Percentiles rank a stretch among this genome's conserved stretches.
These are phyloP conservation scores for Sycophila sp. DNA, from an alignment of 1,140 invertebrate species.

Conservation along the genomic window DNA sequence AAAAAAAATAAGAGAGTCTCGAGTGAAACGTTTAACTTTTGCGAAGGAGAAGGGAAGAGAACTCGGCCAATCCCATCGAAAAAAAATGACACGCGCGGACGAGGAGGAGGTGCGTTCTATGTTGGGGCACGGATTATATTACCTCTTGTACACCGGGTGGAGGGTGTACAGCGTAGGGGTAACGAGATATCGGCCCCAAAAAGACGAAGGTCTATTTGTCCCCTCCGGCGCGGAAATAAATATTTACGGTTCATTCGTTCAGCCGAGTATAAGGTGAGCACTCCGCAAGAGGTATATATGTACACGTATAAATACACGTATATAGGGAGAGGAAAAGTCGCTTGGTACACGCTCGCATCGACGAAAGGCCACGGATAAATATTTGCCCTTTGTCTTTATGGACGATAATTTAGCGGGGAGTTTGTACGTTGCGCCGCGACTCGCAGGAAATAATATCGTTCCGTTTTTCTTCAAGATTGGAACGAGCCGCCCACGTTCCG, in stretches of 20 bases:
- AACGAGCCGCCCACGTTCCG: too few relatives aligned
- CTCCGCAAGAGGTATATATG: too few relatives aligned
- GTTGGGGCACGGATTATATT: background rate
- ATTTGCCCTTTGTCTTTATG: background rate
- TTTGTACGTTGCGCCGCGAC: too few relatives aligned
- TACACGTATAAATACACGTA: too few relatives aligned
- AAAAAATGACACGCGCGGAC: too few relatives aligned
- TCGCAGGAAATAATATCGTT: too few relatives aligned
- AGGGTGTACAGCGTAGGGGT: background rate
- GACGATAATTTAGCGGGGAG: conserved; percentile 4
- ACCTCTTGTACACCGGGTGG: background rate
- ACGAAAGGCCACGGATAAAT: conserved; percentile 16
- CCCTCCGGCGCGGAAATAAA: conserved; percentile 13
- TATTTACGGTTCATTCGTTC: background rate
- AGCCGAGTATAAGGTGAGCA: conserved; percentile 15
- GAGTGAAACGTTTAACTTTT: too few relatives aligned
- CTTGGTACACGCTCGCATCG: too few relatives aligned
- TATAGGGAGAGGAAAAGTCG: too few relatives aligned
- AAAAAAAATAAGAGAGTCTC: conserved; percentile 20
- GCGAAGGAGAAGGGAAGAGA: background rate
- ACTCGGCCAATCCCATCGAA: background rate
- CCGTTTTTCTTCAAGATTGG: too few relatives aligned
- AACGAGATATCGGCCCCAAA: background rate
- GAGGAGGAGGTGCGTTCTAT: too few relatives aligned
- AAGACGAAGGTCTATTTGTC: background rate